Evolutionary conservation across 2,113 vertebrate species (phyloP), one percentile per base, ranked within the genome.

Genomic region (Sakesphorus luctuosus): DNA sequence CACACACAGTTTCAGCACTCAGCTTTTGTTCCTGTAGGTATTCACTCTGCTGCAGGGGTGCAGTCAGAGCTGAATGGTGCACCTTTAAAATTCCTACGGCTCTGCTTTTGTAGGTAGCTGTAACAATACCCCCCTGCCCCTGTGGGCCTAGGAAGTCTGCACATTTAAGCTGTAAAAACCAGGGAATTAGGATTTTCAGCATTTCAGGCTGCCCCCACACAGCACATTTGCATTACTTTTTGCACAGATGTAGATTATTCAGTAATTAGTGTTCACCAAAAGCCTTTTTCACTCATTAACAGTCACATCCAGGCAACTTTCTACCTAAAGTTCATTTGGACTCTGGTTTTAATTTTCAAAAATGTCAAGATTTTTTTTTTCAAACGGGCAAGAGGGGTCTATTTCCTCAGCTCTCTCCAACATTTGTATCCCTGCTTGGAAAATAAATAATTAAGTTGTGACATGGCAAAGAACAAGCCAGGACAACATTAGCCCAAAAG

Each of bases 401-500:
- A 28, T 79, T 84, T 78, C 59, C 63, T 73, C 50, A 84, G 10
- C 23, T 50, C 46, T 24, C 68, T 36, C 29, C 69, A 89, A 68
- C 40, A 69, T 83, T 72, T 73, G 49, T 62, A 68, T 43, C 67
- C 44, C 33, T 83, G 71, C 38, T 47, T 83, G 52, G 56, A 90
- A 94, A 89, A 91, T 47, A 93, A 95, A 75, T 92, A 87, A 94
- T 38, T 61, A 91, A 80, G 18, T 14, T 58, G 35, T 52, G 62
- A 79, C 73, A 84, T 16, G 40, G 65, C 44, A 88, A 58, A 93
- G 53, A 89, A 36, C 23, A 75, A 94, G 52, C n/a, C 80, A 92
- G 90, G 40, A 94, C 92, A 94, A 73, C 26, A 92, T 67, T 76
- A 73, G 61, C 44, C 53, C 80, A 80, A 87, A 75, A 76, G 80